A percentile compares a stretch with the other conserved stretches of the same genome.
Evolutionary conservation across 2,888 invertebrate genomes (phyloP).

Genomic region (Schrankia costaestrigalis): DNA sequence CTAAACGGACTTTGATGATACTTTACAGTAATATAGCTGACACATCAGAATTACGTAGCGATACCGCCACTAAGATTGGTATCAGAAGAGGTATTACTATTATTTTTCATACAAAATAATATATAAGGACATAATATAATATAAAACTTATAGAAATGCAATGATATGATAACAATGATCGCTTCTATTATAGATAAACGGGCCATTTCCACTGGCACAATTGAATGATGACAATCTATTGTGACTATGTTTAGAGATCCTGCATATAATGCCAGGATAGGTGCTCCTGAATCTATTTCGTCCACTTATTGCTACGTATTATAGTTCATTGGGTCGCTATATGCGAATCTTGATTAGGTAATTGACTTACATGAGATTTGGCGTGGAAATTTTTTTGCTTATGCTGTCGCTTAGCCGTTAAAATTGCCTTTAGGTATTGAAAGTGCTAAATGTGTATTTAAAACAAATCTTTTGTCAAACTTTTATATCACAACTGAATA

Average conservation of each 20-base stretch:
- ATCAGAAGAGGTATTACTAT: too few species aligned
- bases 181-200: slow-evolving; percentile 69
- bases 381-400: slow-evolving; percentile 43
- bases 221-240: slow-evolving; percentile 76
- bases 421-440: too few species aligned
- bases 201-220: slow-evolving; percentile 71
- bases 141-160: slow-evolving; percentile 76
- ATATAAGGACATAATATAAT: too few species aligned
- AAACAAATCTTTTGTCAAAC: too few species aligned
- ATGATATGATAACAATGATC: slow-evolving; percentile 56
- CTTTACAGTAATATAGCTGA: too few species aligned
- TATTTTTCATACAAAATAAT: slow-evolving; percentile 59
- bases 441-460: too few species aligned
- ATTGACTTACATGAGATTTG: slow-evolving; percentile 42
- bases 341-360: slow-evolving; percentile 53
- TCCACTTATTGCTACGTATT: slow-evolving; percentile 65
- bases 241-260: slow-evolving; percentile 80
- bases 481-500: too few species aligned
- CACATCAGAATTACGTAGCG: too few species aligned
- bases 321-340: slow-evolving; percentile 66
- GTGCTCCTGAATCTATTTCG: slow-evolving; percentile 53
- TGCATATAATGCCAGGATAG: slow-evolving; percentile 69
- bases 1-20: too few species aligned
- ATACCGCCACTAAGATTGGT: too few species aligned
- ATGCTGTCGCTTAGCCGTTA: too few species aligned